Percentiles rank a stretch among this genome's conserved stretches.
Conservation (phyloP, 2,113 vertebrate genomes). For the Rafetus swinhoei region DNA sequence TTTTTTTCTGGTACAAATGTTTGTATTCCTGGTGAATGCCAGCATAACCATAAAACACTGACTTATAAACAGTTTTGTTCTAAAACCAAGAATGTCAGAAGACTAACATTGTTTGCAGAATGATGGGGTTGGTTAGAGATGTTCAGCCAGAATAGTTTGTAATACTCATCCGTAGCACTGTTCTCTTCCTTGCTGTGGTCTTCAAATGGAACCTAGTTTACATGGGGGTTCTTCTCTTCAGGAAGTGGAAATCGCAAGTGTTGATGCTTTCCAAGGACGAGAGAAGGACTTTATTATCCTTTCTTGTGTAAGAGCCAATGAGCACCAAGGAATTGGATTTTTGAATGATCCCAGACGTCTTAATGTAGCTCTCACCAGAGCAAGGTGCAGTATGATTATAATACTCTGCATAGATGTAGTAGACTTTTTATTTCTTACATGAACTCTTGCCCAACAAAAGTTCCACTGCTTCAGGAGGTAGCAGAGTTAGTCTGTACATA, state of each 20-base stretch:
- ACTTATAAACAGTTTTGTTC: conserved; percentile 5
- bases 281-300: conserved; percentile 99
- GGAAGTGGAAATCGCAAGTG: conserved; percentile 99
- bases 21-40: neutral
- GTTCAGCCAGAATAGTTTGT: neutral
- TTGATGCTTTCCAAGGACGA: conserved; percentile 97
- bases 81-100: neutral
- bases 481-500: no score
- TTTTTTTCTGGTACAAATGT: neutral
- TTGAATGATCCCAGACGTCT: conserved; percentile 96
- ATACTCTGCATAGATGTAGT: neutral
- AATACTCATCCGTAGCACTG: neutral
- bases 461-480: no score
- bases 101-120: neutral
- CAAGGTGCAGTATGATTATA: conserved; percentile 79
- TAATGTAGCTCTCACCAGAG: conserved; percentile 97
- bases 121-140: neutral
- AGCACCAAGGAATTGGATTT: conserved; percentile 98
- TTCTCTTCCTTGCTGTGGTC: neutral
- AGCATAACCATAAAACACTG: neutral
- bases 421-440: no score
- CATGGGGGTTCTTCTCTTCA: conserved; percentile 46
- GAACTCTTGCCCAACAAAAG: neutral
- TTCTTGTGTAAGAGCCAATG: conserved; percentile 96
- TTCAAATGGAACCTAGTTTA: neutral